phyloP scores from a whole-genome alignment of 2,888 invertebrate species.

The Nemapogon koenigi region DNA sequence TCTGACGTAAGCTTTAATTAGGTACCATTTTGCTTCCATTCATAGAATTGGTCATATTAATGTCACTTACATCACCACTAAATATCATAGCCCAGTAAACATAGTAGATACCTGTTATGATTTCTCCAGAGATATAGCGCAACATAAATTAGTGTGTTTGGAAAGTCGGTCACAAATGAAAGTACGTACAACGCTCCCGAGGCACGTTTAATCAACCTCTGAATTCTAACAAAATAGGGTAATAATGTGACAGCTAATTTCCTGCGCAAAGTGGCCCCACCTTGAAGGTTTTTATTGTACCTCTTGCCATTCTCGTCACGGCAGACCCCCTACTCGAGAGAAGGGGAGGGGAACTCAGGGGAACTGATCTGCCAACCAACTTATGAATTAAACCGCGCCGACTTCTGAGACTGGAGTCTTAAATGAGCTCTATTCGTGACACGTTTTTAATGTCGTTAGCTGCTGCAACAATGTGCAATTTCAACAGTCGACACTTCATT shows the following conservation, averaged over 20 bases:
- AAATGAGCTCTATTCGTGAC: slow-evolving; percentile 3
- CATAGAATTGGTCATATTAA: no score
- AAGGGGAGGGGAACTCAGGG: neutral
- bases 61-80: no score
- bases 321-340: slow-evolving; percentile 14
- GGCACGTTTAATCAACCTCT: slow-evolving; percentile 25
- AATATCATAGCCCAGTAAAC: no score
- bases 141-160: no score
- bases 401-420: slow-evolving; percentile 31
- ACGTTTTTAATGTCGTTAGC: no score
- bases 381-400: slow-evolving; percentile 57
- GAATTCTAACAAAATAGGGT: slow-evolving; percentile 32
- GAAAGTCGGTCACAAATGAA: no score
- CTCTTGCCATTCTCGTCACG: slow-evolving; percentile 46
- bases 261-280: slow-evolving; percentile 43
- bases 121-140: no score
- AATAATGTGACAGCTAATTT: slow-evolving; percentile 58
- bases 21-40: no score
- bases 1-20: no score
- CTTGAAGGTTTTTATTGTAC: slow-evolving; percentile 33
- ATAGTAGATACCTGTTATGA: no score
- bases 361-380: slow-evolving; percentile 21
- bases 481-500: no score
- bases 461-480: no score
- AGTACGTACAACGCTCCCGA: slow-evolving; percentile 5